phyloP scores from a whole-genome alignment of 1,140 invertebrate species.

The Acromyrmex echinatior region DNA sequence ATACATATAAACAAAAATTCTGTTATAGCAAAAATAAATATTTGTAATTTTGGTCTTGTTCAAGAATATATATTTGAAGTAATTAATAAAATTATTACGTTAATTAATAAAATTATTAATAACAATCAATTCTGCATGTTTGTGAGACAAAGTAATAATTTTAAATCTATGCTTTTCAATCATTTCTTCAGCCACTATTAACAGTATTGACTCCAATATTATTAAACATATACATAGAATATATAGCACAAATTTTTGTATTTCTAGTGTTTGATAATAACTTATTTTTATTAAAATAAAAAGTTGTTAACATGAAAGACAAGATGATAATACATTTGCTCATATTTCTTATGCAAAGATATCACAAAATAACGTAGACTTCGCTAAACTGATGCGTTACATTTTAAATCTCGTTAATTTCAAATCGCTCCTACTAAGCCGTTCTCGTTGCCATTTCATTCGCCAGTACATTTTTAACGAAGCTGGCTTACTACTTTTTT shows the following conservation, averaged over 20 bases:
- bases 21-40: background rate
- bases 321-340: background rate
- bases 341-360: background rate
- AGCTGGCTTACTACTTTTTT: conserved; percentile 53
- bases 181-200: background rate
- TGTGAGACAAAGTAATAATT: background rate
- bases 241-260: background rate
- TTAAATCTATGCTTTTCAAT: background rate
- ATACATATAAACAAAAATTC: background rate
- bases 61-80: background rate
- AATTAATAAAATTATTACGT: background rate
- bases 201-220: background rate
- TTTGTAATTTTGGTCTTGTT: background rate
- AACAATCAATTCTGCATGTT: background rate
- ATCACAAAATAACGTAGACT: background rate
- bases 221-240: background rate
- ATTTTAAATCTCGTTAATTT: conserved; percentile 51
- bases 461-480: conserved; percentile 59
- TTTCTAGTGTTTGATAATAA: background rate
- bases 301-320: conserved; percentile 6
- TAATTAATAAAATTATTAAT: background rate
- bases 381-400: conserved; percentile 31
- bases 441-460: conserved; percentile 52
- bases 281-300: background rate
- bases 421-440: conserved; percentile 31